Base-by-base conservation (phyloP, 2,113 vertebrate species). In the Ginglymostoma cirratum region DNA sequence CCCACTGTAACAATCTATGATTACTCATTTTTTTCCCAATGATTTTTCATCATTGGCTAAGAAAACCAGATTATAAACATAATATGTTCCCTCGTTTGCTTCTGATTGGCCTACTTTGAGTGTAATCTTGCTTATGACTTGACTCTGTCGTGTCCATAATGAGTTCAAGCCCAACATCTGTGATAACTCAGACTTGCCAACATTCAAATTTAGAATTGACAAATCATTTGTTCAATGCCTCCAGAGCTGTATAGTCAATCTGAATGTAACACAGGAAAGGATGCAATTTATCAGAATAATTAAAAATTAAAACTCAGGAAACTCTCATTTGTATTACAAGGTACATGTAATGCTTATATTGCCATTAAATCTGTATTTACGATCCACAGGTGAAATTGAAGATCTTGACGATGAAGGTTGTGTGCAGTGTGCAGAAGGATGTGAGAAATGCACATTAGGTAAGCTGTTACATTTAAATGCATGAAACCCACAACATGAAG, bases 381-480 rank as follows among this genome's bases (percentile, higher is more conserved):
- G 55, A 69, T 97, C 70, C 96, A 5, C 96, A 99, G 99, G 97
- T 97, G 97, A 98, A 97, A 96, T 97, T 80, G 97, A 97, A 96
- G 97, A 98, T 72, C 96, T 96, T 83, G 97, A 98, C 69, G 96
- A 97, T 19, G 98, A 97, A 83, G 97, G 97, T 30, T 99, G 98
- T 27, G 12, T 98, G 80, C 96, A 97, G 42, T 99, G 99, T 97
- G 98, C 98, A 96, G 98, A 98, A 10, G 99, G 98, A 95, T 99
- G 99, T 95, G 97, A 97, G 96, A 97, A 97, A 5, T 99, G 99
- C 96, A 96, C 97, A 96, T 72, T 48, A 23, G 98, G 99, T 99
- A 97, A 97, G 98, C 97, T 96, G n/a, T 85, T 96, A 45, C 38
- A 65, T 92, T 10, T 34, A 93, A 93, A 38, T 21, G 61, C 0